These are phyloP conservation scores for Psococerastis gibbosa DNA, from an alignment of 2,888 invertebrate genomes.

Conservation along the genomic window DNA sequence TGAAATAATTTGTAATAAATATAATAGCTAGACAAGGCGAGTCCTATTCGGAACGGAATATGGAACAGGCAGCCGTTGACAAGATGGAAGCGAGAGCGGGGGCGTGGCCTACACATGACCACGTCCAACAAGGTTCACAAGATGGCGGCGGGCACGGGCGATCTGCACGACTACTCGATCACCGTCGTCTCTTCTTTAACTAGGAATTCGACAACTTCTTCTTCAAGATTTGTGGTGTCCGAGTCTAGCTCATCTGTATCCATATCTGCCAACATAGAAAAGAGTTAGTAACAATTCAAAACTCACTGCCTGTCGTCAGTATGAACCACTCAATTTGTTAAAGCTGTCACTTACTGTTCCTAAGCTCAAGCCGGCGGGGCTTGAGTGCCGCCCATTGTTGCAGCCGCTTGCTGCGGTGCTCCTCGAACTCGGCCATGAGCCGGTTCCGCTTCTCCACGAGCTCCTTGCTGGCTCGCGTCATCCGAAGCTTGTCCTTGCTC, in stretches of 20 bases:
- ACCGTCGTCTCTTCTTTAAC: conserved; percentile 81
- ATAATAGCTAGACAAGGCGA: background rate
- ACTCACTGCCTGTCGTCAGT: background rate
- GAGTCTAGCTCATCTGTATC: conserved; percentile 87
- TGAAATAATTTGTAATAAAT: background rate
- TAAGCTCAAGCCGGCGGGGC: conserved; percentile 59
- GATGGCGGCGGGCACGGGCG: background rate
- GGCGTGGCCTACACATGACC: background rate
- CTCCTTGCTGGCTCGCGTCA: conserved; percentile 87
- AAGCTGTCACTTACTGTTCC: conserved; percentile 50
- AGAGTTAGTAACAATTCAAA: conserved; percentile 18
- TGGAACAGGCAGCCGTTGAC: background rate
- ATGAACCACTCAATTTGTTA: background rate
- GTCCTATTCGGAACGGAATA: conserved; percentile 7
- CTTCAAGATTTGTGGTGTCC: conserved; percentile 71
- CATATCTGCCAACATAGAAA: conserved; percentile 59
- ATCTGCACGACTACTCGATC: conserved; percentile 39
- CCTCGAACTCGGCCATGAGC: conserved; percentile 69
- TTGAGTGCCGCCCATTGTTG: conserved; percentile 62
- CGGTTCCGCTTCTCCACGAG: conserved; percentile 78
- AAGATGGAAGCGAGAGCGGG: background rate
- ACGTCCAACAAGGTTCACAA: background rate
- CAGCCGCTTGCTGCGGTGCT: conserved; percentile 55
- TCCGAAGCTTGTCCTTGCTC: conserved; percentile 83
- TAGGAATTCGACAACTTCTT: conserved; percentile 94